Evolutionary conservation across 2,888 invertebrate genomes (phyloP), one percentile per base, ranked within the genome.

Genomic region (Listrodromus nycthemerus): DNA sequence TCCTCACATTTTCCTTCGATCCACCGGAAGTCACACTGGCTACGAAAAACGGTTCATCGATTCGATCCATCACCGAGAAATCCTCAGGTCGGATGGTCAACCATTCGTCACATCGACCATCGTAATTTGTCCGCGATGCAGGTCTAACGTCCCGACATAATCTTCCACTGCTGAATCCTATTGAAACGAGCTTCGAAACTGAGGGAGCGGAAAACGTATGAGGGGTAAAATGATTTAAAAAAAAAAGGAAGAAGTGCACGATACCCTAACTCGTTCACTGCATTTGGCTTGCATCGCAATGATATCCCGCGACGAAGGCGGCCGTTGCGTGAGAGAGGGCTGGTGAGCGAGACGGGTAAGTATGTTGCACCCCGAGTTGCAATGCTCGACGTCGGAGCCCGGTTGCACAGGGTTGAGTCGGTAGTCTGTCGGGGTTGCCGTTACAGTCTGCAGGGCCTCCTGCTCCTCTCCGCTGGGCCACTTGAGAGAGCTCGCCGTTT

Each of bases 401-500:
- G 70, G 52, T 30, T 74, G 74, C 70, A 74, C 61, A 55, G 79
- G 55, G 70, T 73, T 81, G 61, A 75, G 75, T 65, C 55, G 78
- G 70, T 74, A 84, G 78, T 55, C 50, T 58, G 74, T 63, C 45
- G 77, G 63, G 52, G 65, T 21, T 61, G 77, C 70, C 73, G 83
- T 70, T 66, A 66, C 63, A 63, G 71, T 78, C 69, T 75, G 52
- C 50, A 52, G 41, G 70, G 82, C 74, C 61, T 84, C 37, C 73
- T 81, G 82, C 78, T 74, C 73, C 63, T 58, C 78, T 78, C 61
- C 50, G 75, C 75, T 67, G 87, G 89, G 87, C 89, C 88, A 91
- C 90, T 90, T 90, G 90, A 91, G 91, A 88, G 90, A 89, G 89
- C 91, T 91, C 90, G 87, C 89, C 92, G 91, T 92, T 93, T 93